Evolutionary conservation across 2,797 vertebrate species (phyloP).

Genomic region (Muscicapa striata): DNA sequence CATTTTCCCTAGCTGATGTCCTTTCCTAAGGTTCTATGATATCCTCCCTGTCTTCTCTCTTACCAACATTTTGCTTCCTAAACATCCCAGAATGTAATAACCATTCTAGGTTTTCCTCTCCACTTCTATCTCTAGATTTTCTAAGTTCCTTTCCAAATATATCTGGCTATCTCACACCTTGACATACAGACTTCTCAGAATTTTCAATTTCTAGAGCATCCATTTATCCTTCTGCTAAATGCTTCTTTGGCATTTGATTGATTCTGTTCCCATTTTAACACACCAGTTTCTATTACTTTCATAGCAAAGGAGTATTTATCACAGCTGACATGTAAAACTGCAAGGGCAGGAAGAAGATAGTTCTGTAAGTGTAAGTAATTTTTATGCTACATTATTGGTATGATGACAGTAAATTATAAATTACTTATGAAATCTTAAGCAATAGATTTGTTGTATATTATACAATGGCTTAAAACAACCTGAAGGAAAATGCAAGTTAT

Average conservation of each 20-base stretch:
- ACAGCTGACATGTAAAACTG: not conserved
- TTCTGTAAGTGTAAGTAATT: not conserved
- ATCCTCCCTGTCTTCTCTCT: not conserved
- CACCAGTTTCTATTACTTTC: not conserved
- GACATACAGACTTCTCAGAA: not conserved
- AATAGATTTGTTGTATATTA: not conserved
- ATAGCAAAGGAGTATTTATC: not conserved
- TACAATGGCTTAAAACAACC: not conserved
- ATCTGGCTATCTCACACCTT: not conserved
- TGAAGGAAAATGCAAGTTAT: not conserved
- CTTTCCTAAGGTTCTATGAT: not conserved
- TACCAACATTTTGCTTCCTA: slow-evolving; percentile 1
- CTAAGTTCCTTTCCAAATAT: slow-evolving; percentile 27
- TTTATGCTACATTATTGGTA: not conserved
- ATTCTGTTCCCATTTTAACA: not conserved
- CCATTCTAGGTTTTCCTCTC: not conserved
- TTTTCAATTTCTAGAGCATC: not conserved
- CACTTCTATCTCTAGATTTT: not conserved
- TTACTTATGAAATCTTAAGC: not conserved
- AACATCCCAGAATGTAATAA: not conserved
- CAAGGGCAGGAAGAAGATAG: not conserved
- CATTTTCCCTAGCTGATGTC: not conserved
- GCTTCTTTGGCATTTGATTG: not conserved
- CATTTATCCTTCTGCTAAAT: not conserved
- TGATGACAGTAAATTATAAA: not conserved